Evolutionary conservation across 2,113 vertebrate genomes (phyloP).

Genomic region (Aspidoscelis tigris): DNA sequence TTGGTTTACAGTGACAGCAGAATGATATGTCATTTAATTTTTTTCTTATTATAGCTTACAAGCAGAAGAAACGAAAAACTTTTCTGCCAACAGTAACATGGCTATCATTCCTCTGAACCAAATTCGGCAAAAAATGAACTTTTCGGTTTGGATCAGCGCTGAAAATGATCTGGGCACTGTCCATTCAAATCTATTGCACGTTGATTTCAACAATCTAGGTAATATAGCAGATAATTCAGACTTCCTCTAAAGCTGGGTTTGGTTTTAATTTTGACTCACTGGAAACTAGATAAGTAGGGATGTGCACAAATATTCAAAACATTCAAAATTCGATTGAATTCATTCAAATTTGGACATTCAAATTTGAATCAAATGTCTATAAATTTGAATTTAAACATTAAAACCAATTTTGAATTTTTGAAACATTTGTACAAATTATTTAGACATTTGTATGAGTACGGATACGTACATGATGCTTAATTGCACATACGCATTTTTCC

Average conservation of each 20-base stretch:
- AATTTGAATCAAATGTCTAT: too few species aligned
- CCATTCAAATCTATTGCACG: constrained; percentile 28
- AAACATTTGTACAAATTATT: too few species aligned
- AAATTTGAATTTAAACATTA: too few species aligned
- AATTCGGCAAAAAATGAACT: constrained; percentile 27
- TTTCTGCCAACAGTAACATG: not conserved
- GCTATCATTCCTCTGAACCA: constrained; percentile 56
- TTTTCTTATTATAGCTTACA: constrained; percentile 54
- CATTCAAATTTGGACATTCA: too few species aligned
- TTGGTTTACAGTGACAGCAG: not conserved
- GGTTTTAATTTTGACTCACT: not conserved
- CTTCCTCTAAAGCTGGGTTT: not conserved
- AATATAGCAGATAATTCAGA: constrained; percentile 1
- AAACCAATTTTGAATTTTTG: too few species aligned
- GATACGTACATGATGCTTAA: too few species aligned
- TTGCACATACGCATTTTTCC: too few species aligned
- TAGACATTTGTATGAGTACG: too few species aligned
- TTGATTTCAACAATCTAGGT: constrained; percentile 74
- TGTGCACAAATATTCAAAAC: too few species aligned
- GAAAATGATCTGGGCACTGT: constrained; percentile 64
- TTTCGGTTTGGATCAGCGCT: constrained; percentile 65
- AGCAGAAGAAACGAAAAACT: constrained; percentile 50
- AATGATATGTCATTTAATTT: not conserved
- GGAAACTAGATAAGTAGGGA: too few species aligned
- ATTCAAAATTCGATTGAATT: too few species aligned